Percentiles rank a stretch among this genome's conserved stretches.
Evolutionary conservation across 2,113 vertebrate species (phyloP).

Genomic region (Galeopterus variegatus): DNA sequence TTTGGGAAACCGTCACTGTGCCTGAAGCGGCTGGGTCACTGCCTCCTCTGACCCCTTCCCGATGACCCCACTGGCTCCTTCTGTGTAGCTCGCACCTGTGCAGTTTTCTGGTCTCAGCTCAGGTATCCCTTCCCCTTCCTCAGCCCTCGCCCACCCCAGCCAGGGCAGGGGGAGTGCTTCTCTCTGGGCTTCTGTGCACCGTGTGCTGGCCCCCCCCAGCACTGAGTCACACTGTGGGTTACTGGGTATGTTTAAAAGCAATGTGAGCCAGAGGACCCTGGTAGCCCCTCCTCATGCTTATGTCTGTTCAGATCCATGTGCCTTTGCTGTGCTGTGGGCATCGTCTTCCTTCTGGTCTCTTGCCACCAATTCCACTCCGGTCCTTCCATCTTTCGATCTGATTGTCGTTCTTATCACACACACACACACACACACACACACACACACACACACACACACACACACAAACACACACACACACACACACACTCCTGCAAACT

Average conservation of each 20-base stretch:
- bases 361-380: neutral
- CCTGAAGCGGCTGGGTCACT: neutral
- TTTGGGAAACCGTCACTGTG: neutral
- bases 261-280: neutral
- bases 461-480: neutral
- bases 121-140: neutral
- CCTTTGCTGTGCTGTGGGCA: neutral
- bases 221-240: too few species aligned
- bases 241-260: neutral
- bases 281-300: accelerated
- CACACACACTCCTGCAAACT: neutral
- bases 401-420: neutral
- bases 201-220: too few species aligned
- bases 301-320: neutral
- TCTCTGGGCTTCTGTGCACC: neutral
- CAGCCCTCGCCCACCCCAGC: neutral
- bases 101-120: neutral
- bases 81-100: too few species aligned
- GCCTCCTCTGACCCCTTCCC: neutral
- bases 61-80: accelerated
- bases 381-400: neutral
- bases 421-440: neutral
- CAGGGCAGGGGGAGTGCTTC: too few species aligned
- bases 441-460: neutral
- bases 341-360: neutral